Evolutionary conservation across 1,140 invertebrate genomes (phyloP).

Genomic region (Drosophila arawakana): DNA sequence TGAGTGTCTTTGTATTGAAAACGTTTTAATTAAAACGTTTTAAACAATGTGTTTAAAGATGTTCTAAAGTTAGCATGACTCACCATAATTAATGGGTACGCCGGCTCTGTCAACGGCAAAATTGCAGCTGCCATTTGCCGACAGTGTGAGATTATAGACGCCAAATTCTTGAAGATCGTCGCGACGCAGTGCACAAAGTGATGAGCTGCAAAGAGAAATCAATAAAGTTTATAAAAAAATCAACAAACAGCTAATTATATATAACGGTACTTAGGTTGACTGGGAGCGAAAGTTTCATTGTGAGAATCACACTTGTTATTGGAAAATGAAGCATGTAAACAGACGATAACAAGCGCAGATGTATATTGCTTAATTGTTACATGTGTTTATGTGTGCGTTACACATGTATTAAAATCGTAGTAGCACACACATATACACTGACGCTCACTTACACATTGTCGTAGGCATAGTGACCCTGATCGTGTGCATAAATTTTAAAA

Average conservation of each 20-base stretch:
- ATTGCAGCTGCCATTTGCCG: constrained; percentile 85
- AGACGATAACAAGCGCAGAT: constrained; percentile 5
- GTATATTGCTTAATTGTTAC: not conserved
- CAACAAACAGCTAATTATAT: constrained; percentile 20
- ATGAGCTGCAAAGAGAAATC: constrained; percentile 52
- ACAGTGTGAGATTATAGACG: constrained; percentile 88
- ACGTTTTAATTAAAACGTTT: no score
- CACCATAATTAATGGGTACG: constrained; percentile 90
- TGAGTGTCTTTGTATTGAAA: no score
- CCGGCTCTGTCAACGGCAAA: constrained; percentile 87
- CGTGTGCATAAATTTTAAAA: constrained; percentile 83
- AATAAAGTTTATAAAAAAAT: constrained; percentile 24
- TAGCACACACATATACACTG: constrained; percentile 5
- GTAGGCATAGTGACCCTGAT: constrained; percentile 84
- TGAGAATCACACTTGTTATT: constrained; percentile 17
- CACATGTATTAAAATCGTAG: not conserved
- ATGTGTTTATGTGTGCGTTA: not conserved
- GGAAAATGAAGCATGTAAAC: constrained; percentile 8
- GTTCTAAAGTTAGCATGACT: constrained; percentile 72
- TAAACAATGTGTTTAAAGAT: no score
- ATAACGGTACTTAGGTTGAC: constrained; percentile 21
- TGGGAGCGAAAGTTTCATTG: constrained; percentile 41
- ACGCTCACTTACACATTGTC: constrained; percentile 86
- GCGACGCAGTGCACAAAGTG: constrained; percentile 85
- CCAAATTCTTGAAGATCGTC: constrained; percentile 90